A percentile compares a stretch with the other conserved stretches of the same genome.
Conservation (phyloP, 2,888 invertebrate species). For the Melanargia galathea region DNA sequence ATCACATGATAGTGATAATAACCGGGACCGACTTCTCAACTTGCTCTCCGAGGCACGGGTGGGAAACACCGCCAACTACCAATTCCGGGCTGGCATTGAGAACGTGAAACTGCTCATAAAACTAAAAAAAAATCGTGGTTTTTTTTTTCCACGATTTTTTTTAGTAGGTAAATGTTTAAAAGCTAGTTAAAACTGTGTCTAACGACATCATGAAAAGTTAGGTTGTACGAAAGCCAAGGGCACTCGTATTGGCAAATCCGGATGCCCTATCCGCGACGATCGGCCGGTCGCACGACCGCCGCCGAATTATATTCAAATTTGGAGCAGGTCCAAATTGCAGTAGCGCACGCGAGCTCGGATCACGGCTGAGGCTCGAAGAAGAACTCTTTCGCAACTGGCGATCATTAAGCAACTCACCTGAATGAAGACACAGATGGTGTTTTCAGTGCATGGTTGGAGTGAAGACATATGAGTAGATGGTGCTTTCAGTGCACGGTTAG, state of each 20-base stretch:
- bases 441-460: no score
- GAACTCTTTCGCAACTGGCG: constrained; percentile 59
- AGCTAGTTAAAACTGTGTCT: background rate
- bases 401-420: background rate
- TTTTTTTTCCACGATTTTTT: no score
- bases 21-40: no score
- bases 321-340: constrained; percentile 78
- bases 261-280: constrained; percentile 25
- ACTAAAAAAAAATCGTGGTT: no score
- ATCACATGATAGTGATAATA: no score
- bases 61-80: no score
- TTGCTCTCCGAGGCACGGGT: no score
- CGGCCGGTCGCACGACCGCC: constrained; percentile 45
- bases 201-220: constrained; percentile 15
- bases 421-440: background rate
- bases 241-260: constrained; percentile 22
- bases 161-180: no score
- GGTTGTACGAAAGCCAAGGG: constrained; percentile 29
- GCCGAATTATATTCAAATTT: constrained; percentile 80
- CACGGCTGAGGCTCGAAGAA: constrained; percentile 46
- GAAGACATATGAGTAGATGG: no score
- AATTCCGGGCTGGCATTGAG: no score
- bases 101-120: no score
- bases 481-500: no score
- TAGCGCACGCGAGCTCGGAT: constrained; percentile 77